Evolutionary conservation across 2,113 vertebrate genomes (phyloP), one percentile per base, ranked within the genome.

Genomic region (Seriola aureovittata): DNA sequence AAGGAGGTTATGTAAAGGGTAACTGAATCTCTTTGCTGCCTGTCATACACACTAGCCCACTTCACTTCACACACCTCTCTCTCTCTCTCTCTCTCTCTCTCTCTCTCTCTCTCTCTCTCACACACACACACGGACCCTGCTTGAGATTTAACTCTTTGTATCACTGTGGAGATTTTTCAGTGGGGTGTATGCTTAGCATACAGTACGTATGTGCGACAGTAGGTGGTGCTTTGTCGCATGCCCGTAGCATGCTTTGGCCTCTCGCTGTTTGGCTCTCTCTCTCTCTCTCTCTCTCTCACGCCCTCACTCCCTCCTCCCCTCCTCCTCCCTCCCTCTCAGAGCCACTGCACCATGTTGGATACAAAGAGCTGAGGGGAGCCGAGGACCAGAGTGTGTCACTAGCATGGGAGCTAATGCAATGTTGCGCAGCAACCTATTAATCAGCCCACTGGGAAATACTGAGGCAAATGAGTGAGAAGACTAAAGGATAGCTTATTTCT

Each of bases 1-100:
- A 78, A 79, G 80, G 89, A 91, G 92, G 93, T 94, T 95, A 94
- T 95, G 93, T 95, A 93, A 95, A 94, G 88, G 93, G 94, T 91
- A 95, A 93, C 90, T 66, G 81, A 92, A 93, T 94, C 90, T 90
- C 81, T 75, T 81, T 6, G 57, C 91, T 87, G 85, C 80, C 77
- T 79, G 70, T 93, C 90, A 89, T 83, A 86, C 77, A 82, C 48
- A 89, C 67, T 77, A 64, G 68, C 82, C 71, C 74, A 73, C 81
- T 80, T 66, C 19, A 25, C 25, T 25, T 25, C 25, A 25, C 25
- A 25, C 25, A 25, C 2, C 2, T 29, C 29, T 29, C 29, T 29
- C 29, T 29, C 29, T 29, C 29, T 29, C 29, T 29, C 29, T 29
- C 29, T 29, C 29, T 29, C 29, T 29, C 29, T 29, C 29, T 29